Evolutionary conservation across 2,888 invertebrate species (phyloP), one percentile per base, ranked within the genome.

Genomic region (Caenorhabditis sulstoni): DNA sequence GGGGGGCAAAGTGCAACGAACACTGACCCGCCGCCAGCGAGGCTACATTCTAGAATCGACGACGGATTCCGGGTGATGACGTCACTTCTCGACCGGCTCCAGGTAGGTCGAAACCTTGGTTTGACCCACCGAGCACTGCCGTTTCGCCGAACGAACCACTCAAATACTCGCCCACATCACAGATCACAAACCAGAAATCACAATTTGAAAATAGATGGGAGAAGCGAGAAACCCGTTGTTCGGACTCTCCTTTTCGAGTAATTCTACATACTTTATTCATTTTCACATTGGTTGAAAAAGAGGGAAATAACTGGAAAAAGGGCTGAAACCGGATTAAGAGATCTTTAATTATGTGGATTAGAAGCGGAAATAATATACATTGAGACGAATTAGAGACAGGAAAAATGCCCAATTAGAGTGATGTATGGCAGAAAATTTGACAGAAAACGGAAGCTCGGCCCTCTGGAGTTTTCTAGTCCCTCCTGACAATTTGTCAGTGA

Each of bases 1-100:
- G 57, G 37, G 52, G 71, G 78, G 18, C 71, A 78, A 71, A 78
- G 78, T 71, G 71, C 65, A 62, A 52, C 61, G 68, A 62, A 64
- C 55, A 53, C 23, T n/a, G 58, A 47, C 52, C 59, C 37, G 22
- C 35, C 47, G 49, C 45, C 16, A 44, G 44, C 12, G 18, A 64
- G 55, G 49, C 62, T 62, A 71, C 61, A 62, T 45, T 16, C 29
- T 57, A 57, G 61, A 49, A 7, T n/a, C 3, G 29, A 29, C 29
- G 29, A 3, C 29, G 7, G 4, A 7, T 29, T n/a, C n/a, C n/a
- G 29, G 29, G 4, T 5, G 29, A 29, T 29, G 29, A 29, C 29
- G 29, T 29, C 29, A 29, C 29, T 29, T 29, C 29, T 29, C 29
- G n/a, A n/a, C n/a, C n/a, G n/a, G n/a, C n/a, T n/a, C n/a, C n/a